Conservation (phyloP, 2,113 vertebrate species). For the Andinoacara biseriatus region DNA sequence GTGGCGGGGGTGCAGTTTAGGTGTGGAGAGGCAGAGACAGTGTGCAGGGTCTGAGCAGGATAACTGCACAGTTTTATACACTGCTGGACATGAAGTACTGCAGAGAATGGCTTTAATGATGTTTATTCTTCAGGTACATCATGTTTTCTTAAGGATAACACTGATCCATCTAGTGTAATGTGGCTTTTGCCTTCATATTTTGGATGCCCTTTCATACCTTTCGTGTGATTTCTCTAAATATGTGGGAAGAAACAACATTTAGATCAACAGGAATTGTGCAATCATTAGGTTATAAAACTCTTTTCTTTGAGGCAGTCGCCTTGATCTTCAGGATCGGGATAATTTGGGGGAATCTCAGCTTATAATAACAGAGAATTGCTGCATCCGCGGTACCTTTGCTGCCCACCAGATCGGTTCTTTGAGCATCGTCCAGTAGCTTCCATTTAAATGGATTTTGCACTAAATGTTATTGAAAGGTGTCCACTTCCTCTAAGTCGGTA, state of each 20-base stretch:
- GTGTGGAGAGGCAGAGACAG: conserved; percentile 20
- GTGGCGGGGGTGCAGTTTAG: conserved; percentile 1
- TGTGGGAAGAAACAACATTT: background rate
- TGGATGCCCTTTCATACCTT: background rate
- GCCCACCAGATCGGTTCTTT: background rate
- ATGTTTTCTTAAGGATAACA: background rate
- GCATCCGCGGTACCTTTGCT: background rate
- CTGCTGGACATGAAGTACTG: background rate
- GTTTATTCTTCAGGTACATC: background rate
- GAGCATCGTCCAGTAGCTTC: fast-evolving
- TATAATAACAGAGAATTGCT: background rate
- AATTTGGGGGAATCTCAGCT: fast-evolving
- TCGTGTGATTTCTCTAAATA: background rate
- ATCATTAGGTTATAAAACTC: background rate
- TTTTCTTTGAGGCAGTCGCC: background rate
- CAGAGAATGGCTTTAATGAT: background rate
- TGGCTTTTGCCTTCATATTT: background rate
- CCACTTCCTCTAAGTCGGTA: background rate
- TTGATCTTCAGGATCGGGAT: background rate
- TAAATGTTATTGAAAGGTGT: background rate
- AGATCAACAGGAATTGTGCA: background rate
- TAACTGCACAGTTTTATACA: conserved; percentile 2
- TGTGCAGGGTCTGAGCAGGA: background rate
- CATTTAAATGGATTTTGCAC: background rate
- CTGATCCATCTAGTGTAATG: background rate